phyloP scores from a whole-genome alignment of 2,113 vertebrate species.

The Vulpes ferrilata region DNA sequence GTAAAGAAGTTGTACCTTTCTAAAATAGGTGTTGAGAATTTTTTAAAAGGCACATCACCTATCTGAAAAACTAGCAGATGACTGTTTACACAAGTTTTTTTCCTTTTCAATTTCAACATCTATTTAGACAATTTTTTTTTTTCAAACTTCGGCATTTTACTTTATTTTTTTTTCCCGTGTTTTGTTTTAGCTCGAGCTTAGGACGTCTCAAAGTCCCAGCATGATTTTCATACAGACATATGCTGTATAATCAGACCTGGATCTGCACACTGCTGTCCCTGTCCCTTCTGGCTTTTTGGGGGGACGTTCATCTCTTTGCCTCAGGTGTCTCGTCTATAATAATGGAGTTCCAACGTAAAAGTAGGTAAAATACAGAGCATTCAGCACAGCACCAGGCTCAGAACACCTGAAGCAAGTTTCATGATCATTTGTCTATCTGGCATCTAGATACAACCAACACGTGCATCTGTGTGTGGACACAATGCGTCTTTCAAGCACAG shows the following conservation, averaged over 20 bases:
- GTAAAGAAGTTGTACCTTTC: constrained; percentile 1
- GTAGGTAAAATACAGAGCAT: neutral
- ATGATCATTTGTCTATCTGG: neutral
- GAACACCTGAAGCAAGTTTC: neutral
- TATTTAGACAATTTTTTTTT: neutral
- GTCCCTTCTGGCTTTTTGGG: neutral
- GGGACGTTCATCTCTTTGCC: neutral
- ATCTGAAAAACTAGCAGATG: neutral
- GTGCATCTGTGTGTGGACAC: neutral
- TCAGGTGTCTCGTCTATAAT: neutral
- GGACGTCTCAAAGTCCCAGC: neutral
- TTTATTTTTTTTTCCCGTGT: too few relatives aligned
- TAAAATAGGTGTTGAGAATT: neutral
- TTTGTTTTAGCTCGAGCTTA: too few relatives aligned
- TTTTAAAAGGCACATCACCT: neutral
- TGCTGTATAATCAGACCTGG: neutral
- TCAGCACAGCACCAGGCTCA: neutral
- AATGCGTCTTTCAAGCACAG: neutral
- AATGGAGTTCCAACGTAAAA: neutral
- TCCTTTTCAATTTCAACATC: constrained; percentile 35
- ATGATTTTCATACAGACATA: neutral
- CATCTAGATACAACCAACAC: neutral
- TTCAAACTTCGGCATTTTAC: too few relatives aligned
- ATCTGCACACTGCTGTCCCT: neutral
- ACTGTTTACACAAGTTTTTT: neutral